These are phyloP conservation scores for Tragelaphus scriptus DNA, from an alignment of 2,113 vertebrate species.

Conservation along the genomic window DNA sequence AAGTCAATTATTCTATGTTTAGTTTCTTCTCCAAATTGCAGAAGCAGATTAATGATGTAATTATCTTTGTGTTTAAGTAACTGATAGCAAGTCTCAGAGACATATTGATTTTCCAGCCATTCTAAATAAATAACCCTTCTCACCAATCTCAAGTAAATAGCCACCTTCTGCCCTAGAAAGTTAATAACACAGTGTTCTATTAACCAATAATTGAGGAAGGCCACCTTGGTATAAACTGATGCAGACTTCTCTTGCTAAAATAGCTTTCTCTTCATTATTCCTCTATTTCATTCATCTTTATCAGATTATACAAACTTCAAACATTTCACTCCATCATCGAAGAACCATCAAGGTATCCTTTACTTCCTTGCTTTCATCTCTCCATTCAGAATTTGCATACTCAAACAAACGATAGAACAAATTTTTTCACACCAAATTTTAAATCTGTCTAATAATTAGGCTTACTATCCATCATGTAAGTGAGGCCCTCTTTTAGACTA, in stretches of 20 bases:
- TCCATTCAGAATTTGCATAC: not conserved
- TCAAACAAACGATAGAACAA: not conserved
- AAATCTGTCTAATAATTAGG: not conserved
- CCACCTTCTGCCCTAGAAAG: not conserved
- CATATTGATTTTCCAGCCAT: not conserved
- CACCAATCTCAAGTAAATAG: not conserved
- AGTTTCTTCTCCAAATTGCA: not conserved
- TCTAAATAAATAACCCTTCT: conserved; percentile 31
- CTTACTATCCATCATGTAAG: not conserved
- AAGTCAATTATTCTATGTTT: conserved; percentile 22
- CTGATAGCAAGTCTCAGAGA: not conserved
- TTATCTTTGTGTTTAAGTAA: conserved; percentile 46
- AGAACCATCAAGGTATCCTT: not conserved
- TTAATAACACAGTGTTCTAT: not conserved
- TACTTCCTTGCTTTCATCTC: not conserved
- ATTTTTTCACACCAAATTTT: not conserved
- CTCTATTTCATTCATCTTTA: not conserved
- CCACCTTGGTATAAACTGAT: not conserved
- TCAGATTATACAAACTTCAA: not conserved
- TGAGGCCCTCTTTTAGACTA: not conserved
- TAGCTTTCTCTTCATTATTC: not conserved
- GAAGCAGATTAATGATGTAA: conserved; percentile 44
- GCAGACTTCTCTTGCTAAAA: not conserved
- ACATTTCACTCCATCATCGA: not conserved
- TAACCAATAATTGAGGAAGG: not conserved